These are phyloP conservation scores for Columbina picui DNA, from an alignment of 2,113 vertebrate species.

Conservation along the genomic window DNA sequence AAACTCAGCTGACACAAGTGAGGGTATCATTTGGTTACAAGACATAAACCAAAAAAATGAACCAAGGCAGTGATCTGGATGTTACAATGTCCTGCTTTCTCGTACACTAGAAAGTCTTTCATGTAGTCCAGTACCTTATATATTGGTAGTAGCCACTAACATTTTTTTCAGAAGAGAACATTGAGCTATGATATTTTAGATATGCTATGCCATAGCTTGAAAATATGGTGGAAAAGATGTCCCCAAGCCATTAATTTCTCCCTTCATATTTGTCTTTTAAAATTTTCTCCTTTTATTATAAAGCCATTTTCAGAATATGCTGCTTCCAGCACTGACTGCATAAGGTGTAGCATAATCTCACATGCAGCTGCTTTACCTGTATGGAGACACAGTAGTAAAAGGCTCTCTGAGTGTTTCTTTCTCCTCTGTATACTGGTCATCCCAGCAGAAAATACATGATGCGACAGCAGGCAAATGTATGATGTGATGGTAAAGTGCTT, in stretches of 20 bases:
- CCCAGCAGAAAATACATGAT: constrained; percentile 40
- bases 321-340: background rate
- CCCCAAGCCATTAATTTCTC: background rate
- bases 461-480: constrained; percentile 30
- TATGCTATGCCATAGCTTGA: background rate
- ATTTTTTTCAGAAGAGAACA: background rate
- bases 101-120: background rate
- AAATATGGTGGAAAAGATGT: background rate
- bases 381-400: background rate
- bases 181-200: background rate
- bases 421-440: background rate
- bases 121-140: background rate
- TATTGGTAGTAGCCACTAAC: background rate
- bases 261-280: background rate
- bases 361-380: background rate
- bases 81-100: background rate
- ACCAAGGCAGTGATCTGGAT: background rate
- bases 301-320: background rate
- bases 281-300: background rate
- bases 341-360: background rate
- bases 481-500: constrained; percentile 52
- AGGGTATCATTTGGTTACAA: background rate
- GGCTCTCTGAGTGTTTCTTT: background rate
- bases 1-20: background rate
- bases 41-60: background rate